Evolutionary conservation across 2,888 invertebrate genomes (phyloP), one percentile per base, ranked within the genome.

Genomic region (Nipponacmea schrenckii): DNA sequence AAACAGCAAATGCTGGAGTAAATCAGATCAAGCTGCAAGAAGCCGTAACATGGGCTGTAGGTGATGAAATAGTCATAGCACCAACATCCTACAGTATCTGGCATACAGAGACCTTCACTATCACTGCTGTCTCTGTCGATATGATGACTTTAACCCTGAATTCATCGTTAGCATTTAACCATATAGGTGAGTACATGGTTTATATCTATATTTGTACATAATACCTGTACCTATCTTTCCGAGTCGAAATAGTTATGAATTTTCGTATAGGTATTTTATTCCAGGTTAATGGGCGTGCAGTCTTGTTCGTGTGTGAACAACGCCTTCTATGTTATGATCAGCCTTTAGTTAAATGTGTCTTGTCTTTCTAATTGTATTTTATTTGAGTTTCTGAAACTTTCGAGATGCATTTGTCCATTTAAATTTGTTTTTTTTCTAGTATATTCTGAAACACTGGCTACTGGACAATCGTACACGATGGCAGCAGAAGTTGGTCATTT

Each of bases 401-500:
- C n/a, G n/a, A n/a, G n/a, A n/a, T n/a, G n/a, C n/a, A n/a, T n/a
- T n/a, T n/a, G n/a, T n/a, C n/a, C n/a, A n/a, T n/a, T n/a, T n/a
- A n/a, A n/a, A n/a, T n/a, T 31, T 31, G 4, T 39, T 39, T 39
- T 5, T n/a, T 24, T 73, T 71, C 5, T 72, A 81, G 81, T 65
- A 20, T 74, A 77, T 64, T 56, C 48, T 20, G 82, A 83, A 70
- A 77, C 73, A 1, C 69, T 84, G 20, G 67, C 71, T 5, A 74
- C 71, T 64, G 82, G 81, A 0, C 46, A 77, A 56, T 66, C 69
- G 5, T 76, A 81, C 50, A 74, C 71, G 10, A 69, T 87, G 68
- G 78, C 79, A 14, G 85, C 86, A 2, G 84, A 84, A 44, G 88
- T 88, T 17, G 87, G 86, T 12, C 79, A 87, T 26, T 77, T 88